Evolutionary conservation across 2,797 vertebrate species (phyloP).

Genomic region (Simalia tracyae): DNA sequence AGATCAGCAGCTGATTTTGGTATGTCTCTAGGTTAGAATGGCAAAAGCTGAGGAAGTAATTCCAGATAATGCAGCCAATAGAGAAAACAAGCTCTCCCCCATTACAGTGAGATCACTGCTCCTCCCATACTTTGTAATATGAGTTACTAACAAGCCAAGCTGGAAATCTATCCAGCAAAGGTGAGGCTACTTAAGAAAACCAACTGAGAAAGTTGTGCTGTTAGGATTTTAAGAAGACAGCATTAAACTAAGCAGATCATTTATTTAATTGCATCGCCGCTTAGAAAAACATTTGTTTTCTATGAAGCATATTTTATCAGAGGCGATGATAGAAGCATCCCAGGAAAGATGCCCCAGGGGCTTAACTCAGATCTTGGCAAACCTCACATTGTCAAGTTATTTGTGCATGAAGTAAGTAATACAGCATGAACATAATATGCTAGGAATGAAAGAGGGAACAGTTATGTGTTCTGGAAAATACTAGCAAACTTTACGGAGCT

Average conservation of each 20-base stretch:
- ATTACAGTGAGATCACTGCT: background rate
- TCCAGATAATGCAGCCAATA: background rate
- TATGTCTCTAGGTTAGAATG: background rate
- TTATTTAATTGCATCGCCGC: background rate
- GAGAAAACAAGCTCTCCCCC: background rate
- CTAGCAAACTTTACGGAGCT: slow-evolving; percentile 42
- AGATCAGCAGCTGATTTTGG: background rate
- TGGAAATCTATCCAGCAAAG: background rate
- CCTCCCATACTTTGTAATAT: background rate
- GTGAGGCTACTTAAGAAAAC: background rate
- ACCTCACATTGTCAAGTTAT: slow-evolving; percentile 11
- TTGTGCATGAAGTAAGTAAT: background rate
- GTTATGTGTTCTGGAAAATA: slow-evolving; percentile 60
- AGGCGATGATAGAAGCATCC: slow-evolving; percentile 5
- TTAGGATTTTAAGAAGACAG: background rate
- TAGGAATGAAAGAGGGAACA: slow-evolving; percentile 50
- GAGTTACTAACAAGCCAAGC: background rate
- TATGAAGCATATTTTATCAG: background rate
- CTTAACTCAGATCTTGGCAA: slow-evolving; percentile 30
- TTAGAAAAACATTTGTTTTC: background rate
- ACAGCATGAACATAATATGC: background rate
- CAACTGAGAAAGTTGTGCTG: too few species aligned
- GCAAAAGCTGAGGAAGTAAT: background rate
- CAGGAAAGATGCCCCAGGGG: background rate
- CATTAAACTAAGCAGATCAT: background rate